These are phyloP conservation scores for Drosophila kambysellisi DNA, from an alignment of 2,888 invertebrate genomes.

Conservation along the genomic window DNA sequence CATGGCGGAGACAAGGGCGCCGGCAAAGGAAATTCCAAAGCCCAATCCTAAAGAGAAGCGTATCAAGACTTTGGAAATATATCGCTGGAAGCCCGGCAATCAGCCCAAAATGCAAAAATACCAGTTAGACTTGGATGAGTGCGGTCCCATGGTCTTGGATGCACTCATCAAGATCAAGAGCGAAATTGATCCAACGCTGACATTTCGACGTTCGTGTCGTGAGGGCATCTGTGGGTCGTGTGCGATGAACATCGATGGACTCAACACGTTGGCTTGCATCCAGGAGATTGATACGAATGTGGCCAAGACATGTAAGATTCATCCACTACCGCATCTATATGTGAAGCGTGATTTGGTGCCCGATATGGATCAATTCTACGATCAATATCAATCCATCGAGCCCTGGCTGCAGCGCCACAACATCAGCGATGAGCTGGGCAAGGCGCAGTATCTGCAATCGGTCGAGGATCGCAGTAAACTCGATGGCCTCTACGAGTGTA, in stretches of 20 bases:
- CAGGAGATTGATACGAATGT: conserved; percentile 89
- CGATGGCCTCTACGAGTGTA: conserved; percentile 98
- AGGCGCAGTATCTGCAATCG: conserved; percentile 93
- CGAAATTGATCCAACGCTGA: conserved; percentile 96
- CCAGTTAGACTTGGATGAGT: conserved; percentile 90
- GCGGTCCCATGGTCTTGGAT: conserved; percentile 98
- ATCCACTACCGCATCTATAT: conserved; percentile 99
- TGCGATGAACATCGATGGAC: conserved; percentile 98
- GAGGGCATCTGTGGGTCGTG: conserved; percentile 99
- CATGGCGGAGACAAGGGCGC: neutral
- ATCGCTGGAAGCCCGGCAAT: conserved; percentile 94
- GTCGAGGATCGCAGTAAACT: conserved; percentile 95
- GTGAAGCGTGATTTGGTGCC: conserved; percentile 97
- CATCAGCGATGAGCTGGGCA: conserved; percentile 86
- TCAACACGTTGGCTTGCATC: conserved; percentile 97
- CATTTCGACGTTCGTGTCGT: conserved; percentile 97
- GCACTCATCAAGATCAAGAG: conserved; percentile 98
- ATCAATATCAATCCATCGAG: conserved; percentile 96
- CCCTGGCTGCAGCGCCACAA: conserved; percentile 94
- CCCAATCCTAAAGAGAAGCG: conserved; percentile 26
- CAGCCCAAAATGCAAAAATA: conserved; percentile 90
- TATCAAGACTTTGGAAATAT: conserved; percentile 92
- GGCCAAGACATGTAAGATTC: conserved; percentile 91
- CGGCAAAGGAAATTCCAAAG: neutral
- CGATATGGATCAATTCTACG: conserved; percentile 97